Evolutionary conservation across 1,140 invertebrate genomes (phyloP), one percentile per base, ranked within the genome.

Genomic region (Lerema accius): DNA sequence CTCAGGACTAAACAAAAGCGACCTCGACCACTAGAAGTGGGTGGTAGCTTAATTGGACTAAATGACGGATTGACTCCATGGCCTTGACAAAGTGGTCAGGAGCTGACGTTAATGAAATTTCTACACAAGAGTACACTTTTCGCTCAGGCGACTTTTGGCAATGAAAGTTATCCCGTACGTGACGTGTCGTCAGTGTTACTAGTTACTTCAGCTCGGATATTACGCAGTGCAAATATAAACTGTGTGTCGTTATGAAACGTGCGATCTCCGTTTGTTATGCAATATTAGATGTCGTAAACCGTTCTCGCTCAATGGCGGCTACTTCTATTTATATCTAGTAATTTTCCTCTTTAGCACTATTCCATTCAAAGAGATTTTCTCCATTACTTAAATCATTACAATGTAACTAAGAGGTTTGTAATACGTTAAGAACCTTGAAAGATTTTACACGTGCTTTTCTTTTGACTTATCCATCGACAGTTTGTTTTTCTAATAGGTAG

Each of bases 301-400:
- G 17, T 55, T 23, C 11, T 53, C 50, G 51, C 39, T 55, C 19
- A 42, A 55, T 28, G 51, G 39, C 39, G 51, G 14, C 40, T 42
- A 16, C 13, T 28, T 55, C 51, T 55, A 55, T 55, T 42, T 28
- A 42, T 42, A 55, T 28, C 51, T 43, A 55, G 51, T 55, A 42
- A 55, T 55, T 55, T 42, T 55, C 39, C 51, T 55, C 40, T 39
- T 43, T 7, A 26, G 5, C 19, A 15, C 19, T 42, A 19, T 43
- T 26, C 19, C 39, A 55, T 42, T 55, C 51, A 51, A 39, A 28
- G 19, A 14, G 4, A 28, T 55, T 15, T 42, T 55, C 37, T 55
- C 13, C 13, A 11, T 40, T n/a, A 23, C 35, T 40, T 40, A 5
- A 14, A 16, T 15, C 19, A 39, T 40, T 40, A 40, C 17, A 39